phyloP scores from a whole-genome alignment of 2,888 invertebrate species.

The Tipula confusa region DNA sequence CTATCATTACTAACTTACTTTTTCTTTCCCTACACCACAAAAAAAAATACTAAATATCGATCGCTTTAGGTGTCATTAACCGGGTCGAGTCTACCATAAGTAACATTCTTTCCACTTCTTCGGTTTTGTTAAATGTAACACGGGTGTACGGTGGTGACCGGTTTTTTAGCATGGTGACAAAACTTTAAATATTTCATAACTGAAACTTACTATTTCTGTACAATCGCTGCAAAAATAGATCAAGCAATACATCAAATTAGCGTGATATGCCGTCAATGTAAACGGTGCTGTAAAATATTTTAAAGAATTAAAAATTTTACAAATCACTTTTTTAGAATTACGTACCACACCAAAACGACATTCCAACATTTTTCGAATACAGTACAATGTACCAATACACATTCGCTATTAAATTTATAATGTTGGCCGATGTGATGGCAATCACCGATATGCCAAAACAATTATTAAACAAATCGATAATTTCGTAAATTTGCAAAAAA shows the following conservation, averaged over 20 bases:
- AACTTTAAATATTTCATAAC: too few relatives aligned
- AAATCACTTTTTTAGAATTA: too few relatives aligned
- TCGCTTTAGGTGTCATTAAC: too few relatives aligned
- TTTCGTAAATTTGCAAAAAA: neutral
- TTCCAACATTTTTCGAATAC: neutral
- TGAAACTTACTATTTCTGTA: neutral
- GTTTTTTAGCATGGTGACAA: too few relatives aligned
- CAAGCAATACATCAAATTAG: neutral
- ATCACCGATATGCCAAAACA: neutral
- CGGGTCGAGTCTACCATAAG: too few relatives aligned
- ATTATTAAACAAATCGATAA: neutral
- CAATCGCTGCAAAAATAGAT: neutral
- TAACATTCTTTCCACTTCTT: too few relatives aligned
- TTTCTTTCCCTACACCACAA: too few relatives aligned
- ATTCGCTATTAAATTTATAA: slow-evolving; percentile 4
- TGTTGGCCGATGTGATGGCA: neutral
- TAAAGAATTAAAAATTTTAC: too few relatives aligned
- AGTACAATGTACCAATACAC: neutral
- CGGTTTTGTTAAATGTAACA: too few relatives aligned
- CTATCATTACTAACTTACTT: too few relatives aligned
- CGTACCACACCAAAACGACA: neutral
- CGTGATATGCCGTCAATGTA: neutral
- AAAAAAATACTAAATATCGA: too few relatives aligned
- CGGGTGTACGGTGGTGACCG: too few relatives aligned
- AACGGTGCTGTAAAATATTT: neutral